Evolutionary conservation across 2,888 invertebrate genomes (phyloP).

Genomic region (Prosopocoilus inquinatus): DNA sequence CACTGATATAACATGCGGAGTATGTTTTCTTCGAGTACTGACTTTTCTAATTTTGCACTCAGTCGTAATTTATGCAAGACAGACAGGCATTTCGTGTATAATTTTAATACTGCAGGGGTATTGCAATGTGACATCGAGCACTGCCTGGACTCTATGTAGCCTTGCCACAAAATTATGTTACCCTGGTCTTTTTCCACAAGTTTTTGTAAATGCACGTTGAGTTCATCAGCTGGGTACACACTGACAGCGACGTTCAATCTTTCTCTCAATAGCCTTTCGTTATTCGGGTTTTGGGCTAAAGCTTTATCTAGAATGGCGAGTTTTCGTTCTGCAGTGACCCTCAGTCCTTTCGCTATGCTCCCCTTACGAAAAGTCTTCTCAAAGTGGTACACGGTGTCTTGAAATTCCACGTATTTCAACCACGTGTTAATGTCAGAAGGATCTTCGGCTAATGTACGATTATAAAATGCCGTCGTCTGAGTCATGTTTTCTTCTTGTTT

Average conservation of each 20-base stretch:
- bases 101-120: slow-evolving; percentile 56
- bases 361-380: slow-evolving; percentile 50
- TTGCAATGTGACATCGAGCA: slow-evolving; percentile 64
- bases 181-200: slow-evolving; percentile 53
- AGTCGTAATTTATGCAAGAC: slow-evolving; percentile 49
- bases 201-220: slow-evolving; percentile 52
- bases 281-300: slow-evolving; percentile 56
- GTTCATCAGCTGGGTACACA: slow-evolving; percentile 60
- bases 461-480: slow-evolving; percentile 55
- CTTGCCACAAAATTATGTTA: slow-evolving; percentile 55
- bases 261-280: slow-evolving; percentile 54
- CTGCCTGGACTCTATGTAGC: slow-evolving; percentile 54
- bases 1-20: slow-evolving; percentile 54
- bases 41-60: slow-evolving; percentile 41
- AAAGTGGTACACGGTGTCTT: slow-evolving; percentile 53
- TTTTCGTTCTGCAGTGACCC: slow-evolving; percentile 57
- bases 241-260: slow-evolving; percentile 52
- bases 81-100: slow-evolving; percentile 56
- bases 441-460: slow-evolving; percentile 53
- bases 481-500: slow-evolving; percentile 54
- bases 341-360: slow-evolving; percentile 47
- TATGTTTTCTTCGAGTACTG: slow-evolving; percentile 46
- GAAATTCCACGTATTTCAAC: slow-evolving; percentile 61
- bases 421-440: slow-evolving; percentile 58
- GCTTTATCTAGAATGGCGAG: slow-evolving; percentile 63